phyloP scores from a whole-genome alignment of 2,113 vertebrate species.

The Macquaria australasica region DNA sequence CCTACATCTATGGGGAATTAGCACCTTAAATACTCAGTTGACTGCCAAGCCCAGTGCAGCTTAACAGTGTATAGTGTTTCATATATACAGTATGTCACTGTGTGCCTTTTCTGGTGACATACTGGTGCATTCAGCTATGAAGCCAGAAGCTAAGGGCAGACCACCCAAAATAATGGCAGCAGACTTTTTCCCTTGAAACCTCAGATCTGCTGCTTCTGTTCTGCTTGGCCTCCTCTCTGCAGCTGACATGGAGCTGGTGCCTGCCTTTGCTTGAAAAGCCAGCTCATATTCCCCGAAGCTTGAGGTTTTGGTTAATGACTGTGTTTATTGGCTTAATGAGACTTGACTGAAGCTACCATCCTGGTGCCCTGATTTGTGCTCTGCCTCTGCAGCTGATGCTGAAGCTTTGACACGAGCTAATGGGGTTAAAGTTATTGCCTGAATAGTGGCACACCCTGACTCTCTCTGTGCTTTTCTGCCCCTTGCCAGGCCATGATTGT shows the following conservation, averaged over 20 bases:
- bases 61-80: conserved; percentile 21
- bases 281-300: conserved; percentile 59
- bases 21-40: conserved; percentile 5
- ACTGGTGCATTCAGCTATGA: conserved; percentile 28
- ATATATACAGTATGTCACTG: conserved; percentile 13
- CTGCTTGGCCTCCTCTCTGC: conserved; percentile 43
- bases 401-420: conserved; percentile 6
- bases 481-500: conserved; percentile 95
- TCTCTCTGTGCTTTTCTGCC: conserved; percentile 4
- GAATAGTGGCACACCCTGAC: conserved; percentile 4
- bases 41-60: background rate
- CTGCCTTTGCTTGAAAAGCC: conserved; percentile 32
- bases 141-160: conserved; percentile 27
- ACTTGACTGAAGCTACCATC: conserved; percentile 54
- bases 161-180: conserved; percentile 46
- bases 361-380: conserved; percentile 13
- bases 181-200: conserved; percentile 50
- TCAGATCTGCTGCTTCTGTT: conserved; percentile 46
- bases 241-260: conserved; percentile 36
- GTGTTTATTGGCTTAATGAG: conserved; percentile 67
- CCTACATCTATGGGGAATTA: background rate
- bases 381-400: conserved; percentile 33
- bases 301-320: conserved; percentile 57
- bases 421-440: background rate
- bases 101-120: conserved; percentile 24